phyloP scores from a whole-genome alignment of 1,140 invertebrate genomes.

The Dendrolimus punctatus region DNA sequence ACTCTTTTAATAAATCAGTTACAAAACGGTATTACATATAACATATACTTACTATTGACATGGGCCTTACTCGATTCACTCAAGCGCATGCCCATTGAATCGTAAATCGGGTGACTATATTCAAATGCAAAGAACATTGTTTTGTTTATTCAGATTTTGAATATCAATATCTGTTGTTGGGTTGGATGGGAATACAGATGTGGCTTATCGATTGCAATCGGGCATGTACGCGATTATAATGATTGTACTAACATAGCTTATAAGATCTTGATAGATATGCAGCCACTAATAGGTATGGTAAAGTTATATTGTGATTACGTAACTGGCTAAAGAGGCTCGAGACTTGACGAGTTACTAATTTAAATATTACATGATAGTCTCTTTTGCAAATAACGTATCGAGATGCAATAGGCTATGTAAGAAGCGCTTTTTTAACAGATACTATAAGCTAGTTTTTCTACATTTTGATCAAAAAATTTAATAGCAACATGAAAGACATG shows the following conservation, averaged over 20 bases:
- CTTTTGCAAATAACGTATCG: too few species aligned
- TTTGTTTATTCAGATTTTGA: slow-evolving; percentile 48
- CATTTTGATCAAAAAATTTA: too few species aligned
- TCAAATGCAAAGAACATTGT: slow-evolving; percentile 40
- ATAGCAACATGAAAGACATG: too few species aligned
- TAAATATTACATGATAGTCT: too few species aligned
- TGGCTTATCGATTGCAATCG: slow-evolving; percentile 7
- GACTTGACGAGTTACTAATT: too few species aligned
- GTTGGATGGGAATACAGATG: slow-evolving; percentile 30
- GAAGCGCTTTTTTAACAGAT: too few species aligned
- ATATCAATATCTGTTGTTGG: slow-evolving; percentile 36
- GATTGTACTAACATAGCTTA: background rate
- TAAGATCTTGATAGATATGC: slow-evolving; percentile 3
- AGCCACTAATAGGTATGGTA: background rate
- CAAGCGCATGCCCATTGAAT: slow-evolving; percentile 26
- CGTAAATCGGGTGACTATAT: slow-evolving; percentile 26
- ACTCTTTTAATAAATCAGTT: too few species aligned
- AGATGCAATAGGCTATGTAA: too few species aligned
- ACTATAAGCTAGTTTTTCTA: too few species aligned
- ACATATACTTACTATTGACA: too few species aligned
- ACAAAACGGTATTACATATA: too few species aligned
- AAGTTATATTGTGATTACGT: background rate
- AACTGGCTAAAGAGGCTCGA: too few species aligned
- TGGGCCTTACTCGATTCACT: slow-evolving; percentile 7
- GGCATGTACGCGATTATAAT: background rate